Evolutionary conservation across 1,140 invertebrate species (phyloP), one percentile per base, ranked within the genome.

Genomic region (Drosophila nebulosa): DNA sequence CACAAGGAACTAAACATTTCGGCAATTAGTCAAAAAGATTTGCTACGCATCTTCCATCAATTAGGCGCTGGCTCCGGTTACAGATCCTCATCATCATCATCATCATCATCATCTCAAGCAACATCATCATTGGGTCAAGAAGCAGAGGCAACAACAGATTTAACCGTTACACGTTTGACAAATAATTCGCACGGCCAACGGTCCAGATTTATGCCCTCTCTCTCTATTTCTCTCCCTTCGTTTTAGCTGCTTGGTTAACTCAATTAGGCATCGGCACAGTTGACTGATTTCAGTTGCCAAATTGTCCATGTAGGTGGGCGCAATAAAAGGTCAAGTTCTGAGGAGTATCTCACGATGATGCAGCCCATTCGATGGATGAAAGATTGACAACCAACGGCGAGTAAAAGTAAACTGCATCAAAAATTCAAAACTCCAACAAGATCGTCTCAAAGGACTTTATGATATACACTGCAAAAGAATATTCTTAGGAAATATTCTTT

Each of bases 111-210:
- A n/a, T 32, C 61, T 24, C n/a, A n/a, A n/a, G 73, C 35, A 14
- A 30, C 21, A 10, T 42, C 39, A 71, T 58, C 21, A 36, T 24
- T 32, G 7, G 39, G 39, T 46, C 39, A 46, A 46, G 5, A 1
- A 18, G 52, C 52, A 55, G 52, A 35, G 69, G 68, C 55, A 78
- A 67, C 65, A 85, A 74, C 70, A 64, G 62, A 74, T 69, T 88
- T 83, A 83, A 88, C 83, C 83, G 83, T 88, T 88, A 88, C 52
- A 78, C 57, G 65, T 83, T 74, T 88, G 78, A 83, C 83, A 88
- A 88, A 83, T 69, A 83, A 88, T 88, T 88, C 83, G 83, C 83
- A 88, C 83, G 83, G 79, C 78, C 71, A 78, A 78, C 51, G 67
- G 61, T 36, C 32, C 32, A 52, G 71, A 70, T 46, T 46, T 46